Conservation (phyloP, 2,888 invertebrate genomes). For the Cordilura impudica region DNA sequence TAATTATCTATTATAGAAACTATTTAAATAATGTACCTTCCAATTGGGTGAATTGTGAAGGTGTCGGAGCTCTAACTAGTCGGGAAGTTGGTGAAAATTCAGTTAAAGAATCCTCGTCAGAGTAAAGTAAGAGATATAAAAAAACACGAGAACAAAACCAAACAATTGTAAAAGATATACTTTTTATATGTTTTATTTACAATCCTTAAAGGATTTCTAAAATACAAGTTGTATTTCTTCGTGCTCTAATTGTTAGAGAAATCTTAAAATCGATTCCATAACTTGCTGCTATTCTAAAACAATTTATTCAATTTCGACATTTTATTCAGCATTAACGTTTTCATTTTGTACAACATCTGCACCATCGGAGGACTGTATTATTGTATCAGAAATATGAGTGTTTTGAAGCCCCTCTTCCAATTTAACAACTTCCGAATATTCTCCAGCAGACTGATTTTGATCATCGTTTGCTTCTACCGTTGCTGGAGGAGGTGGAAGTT, state of each 20-base stretch:
- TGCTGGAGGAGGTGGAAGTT: neutral
- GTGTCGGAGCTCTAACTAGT: too few relatives aligned
- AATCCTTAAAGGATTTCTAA: neutral
- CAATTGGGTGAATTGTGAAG: too few relatives aligned
- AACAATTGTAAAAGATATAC: neutral
- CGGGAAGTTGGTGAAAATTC: too few relatives aligned
- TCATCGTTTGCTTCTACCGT: neutral
- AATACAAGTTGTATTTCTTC: neutral
- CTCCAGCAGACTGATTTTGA: neutral
- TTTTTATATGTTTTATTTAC: neutral
- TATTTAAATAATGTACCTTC: too few relatives aligned
- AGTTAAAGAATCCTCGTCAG: too few relatives aligned
- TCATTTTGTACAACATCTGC: neutral
- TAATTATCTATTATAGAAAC: too few relatives aligned
- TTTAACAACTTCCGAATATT: constrained; percentile 6
- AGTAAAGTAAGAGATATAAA: too few relatives aligned
- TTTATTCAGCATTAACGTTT: constrained; percentile 15
- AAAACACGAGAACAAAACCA: too few relatives aligned
- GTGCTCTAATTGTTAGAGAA: neutral
- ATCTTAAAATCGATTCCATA: neutral
- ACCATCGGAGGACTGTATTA: neutral
- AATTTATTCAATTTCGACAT: neutral
- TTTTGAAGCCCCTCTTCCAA: constrained; percentile 30
- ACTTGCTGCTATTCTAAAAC: neutral
- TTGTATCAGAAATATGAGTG: constrained; percentile 10